Evolutionary conservation across 2,888 invertebrate genomes (phyloP).

Genomic region (Agonopterix heracliana): DNA sequence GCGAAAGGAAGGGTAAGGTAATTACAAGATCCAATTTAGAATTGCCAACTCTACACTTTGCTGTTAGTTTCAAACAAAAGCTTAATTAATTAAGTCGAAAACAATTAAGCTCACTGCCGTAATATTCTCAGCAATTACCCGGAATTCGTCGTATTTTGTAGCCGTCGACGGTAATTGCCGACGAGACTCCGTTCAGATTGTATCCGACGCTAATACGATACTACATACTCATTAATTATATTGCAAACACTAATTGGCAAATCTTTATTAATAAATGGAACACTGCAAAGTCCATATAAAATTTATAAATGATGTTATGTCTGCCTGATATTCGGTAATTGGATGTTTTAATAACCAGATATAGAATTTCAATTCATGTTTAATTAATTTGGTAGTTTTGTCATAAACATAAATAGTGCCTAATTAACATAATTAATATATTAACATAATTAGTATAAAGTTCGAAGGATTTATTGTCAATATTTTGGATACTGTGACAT

Average conservation of each 20-base stretch:
- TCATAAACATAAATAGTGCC: too few species aligned
- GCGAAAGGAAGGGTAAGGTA: conserved; percentile 71
- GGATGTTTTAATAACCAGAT: conserved; percentile 2
- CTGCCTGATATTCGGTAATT: conserved; percentile 19
- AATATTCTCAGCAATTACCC: conserved; percentile 75
- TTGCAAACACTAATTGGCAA: conserved; percentile 66
- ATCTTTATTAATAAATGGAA: conserved; percentile 51
- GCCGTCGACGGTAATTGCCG: conserved; percentile 64
- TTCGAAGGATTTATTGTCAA: too few species aligned
- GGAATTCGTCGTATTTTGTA: conserved; percentile 73
- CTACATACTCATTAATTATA: conserved; percentile 66
- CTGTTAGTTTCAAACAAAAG: conserved; percentile 77
- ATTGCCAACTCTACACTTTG: conserved; percentile 77
- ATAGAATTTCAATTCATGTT: conserved; percentile 6
- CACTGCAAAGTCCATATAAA: conserved; percentile 15
- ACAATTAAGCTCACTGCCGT: conserved; percentile 75
- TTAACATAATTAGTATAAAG: too few species aligned
- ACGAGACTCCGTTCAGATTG: conserved; percentile 65
- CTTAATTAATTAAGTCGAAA: conserved; percentile 77
- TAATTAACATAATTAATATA: too few species aligned
- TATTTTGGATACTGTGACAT: too few species aligned
- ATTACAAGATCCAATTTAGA: conserved; percentile 77
- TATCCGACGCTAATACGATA: conserved; percentile 66
- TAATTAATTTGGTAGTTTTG: neutral
- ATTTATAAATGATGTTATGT: conserved; percentile 30